Conservation (phyloP, 2,797 vertebrate species). For the Macroramphosus scolopax region DNA sequence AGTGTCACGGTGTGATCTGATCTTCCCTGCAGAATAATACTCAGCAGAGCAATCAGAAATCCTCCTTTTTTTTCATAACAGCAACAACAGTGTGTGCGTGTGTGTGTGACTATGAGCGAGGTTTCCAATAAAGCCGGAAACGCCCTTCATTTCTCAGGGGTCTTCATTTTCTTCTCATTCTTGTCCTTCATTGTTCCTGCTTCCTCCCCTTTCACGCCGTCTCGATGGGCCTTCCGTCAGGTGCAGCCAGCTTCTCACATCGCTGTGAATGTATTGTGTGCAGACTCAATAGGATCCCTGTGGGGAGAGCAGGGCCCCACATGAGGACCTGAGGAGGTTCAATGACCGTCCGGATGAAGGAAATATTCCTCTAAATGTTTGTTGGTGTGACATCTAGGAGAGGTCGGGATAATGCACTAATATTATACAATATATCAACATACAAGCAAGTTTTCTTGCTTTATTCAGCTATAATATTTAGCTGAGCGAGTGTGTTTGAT, state of each 20-base stretch:
- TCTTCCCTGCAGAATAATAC: slow-evolving; percentile 21
- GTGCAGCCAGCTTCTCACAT: slow-evolving; percentile 58
- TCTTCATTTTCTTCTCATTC: slow-evolving; percentile 74
- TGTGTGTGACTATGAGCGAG: slow-evolving; percentile 27
- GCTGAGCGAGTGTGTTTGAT: too few relatives aligned
- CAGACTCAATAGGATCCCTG: slow-evolving; percentile 51
- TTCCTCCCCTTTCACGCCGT: slow-evolving; percentile 52
- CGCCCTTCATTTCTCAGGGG: slow-evolving; percentile 75
- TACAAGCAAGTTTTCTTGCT: too few relatives aligned
- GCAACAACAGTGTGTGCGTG: too few relatives aligned
- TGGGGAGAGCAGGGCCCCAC: slow-evolving; percentile 33
- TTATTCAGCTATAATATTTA: too few relatives aligned
- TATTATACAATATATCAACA: too few relatives aligned
- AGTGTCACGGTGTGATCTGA: slow-evolving; percentile 50
- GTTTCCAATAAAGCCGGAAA: slow-evolving; percentile 52
- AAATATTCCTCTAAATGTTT: slow-evolving; percentile 9
- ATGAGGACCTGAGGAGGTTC: slow-evolving; percentile 15
- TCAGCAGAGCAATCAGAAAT: too few relatives aligned
- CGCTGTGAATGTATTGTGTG: slow-evolving; percentile 56
- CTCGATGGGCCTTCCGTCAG: slow-evolving; percentile 43
- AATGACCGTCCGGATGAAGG: too few relatives aligned
- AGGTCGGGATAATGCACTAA: too few relatives aligned
- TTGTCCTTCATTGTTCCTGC: slow-evolving; percentile 63
- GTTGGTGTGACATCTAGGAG: too few relatives aligned
- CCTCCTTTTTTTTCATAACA: too few relatives aligned